Base-by-base conservation (phyloP, 2,113 vertebrate genomes). In the Alethe diademata region DNA sequence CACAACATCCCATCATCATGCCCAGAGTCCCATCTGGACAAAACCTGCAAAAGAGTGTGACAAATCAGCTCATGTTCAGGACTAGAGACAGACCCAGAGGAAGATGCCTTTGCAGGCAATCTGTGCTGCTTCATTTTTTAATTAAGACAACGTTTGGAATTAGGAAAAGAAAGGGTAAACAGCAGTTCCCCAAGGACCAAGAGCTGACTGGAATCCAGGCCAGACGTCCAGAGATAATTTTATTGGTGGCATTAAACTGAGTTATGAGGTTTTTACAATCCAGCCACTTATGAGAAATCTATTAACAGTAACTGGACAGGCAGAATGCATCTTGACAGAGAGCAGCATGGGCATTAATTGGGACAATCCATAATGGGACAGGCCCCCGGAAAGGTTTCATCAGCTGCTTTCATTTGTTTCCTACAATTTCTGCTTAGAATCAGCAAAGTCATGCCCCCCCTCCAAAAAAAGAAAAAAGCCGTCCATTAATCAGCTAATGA, bases 201-300 rank as follows among this genome's bases (percentile, higher is more conserved):
- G 64, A 61, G 40, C 96, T 95, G 92, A 95, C 93, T 96, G 92
- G 97, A 98, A 98, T 96, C 97, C 96, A 96, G 96, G 93, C 97
- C 71, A 92, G 96, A 92, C 43, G 33, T 97, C 97, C 97, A 96
- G 93, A 97, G 97, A 97, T 98, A 97, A 98, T 98, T 98, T 98
- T 98, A 98, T 97, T 96, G 97, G 97, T 96, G 95, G 97, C 96
- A 98, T 98, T 98, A 98, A 98, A 97, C 96, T 98, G 98, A 98
- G 96, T 98, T 98, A 98, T 97, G 98, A 98, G 97, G 97, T 97
- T 98, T 98, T 98, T 98, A 98, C 97, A 98, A 97, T 98, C 95
- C 97, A 98, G 97, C 98, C 98, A 98, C 98, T 98, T 98, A 98
- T 97, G 97, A 98, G 98, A 98, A 98, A 98, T 98, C 98, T 98